A percentile compares a stretch with the other conserved stretches of the same genome.
Conservation (phyloP, 2,797 vertebrate species). For the Allobates femoralis region DNA sequence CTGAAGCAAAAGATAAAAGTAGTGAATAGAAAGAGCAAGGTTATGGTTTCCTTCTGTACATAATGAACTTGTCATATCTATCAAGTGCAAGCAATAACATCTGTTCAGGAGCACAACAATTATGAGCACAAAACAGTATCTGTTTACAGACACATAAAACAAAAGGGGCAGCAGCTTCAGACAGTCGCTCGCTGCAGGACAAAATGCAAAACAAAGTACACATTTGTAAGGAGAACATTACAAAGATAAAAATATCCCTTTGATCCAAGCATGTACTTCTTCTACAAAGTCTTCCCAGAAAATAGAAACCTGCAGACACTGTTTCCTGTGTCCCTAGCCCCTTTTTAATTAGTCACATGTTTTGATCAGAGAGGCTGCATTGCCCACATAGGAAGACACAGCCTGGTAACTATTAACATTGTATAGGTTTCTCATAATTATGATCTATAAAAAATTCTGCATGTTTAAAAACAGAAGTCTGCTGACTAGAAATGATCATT, state of each 20-base stretch:
- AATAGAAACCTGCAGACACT: not conserved
- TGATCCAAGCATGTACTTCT: conserved; percentile 10
- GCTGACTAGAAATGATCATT: not conserved
- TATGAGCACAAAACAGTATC: conserved; percentile 66
- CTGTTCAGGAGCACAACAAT: conserved; percentile 68
- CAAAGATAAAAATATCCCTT: conserved; percentile 65
- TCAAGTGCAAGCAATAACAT: conserved; percentile 65
- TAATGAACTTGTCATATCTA: conserved; percentile 66
- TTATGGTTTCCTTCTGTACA: not conserved
- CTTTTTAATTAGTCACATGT: not conserved
- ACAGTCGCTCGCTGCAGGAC: conserved; percentile 68
- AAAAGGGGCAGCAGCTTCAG: conserved; percentile 65
- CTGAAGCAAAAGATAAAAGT: not conserved
- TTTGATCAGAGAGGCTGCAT: not conserved
- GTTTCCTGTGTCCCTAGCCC: not conserved
- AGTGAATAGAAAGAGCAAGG: not conserved
- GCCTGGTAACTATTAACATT: not conserved
- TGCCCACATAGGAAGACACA: not conserved
- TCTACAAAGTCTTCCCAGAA: not conserved
- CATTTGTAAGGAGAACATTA: conserved; percentile 66
- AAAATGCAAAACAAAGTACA: conserved; percentile 63
- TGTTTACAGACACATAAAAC: conserved; percentile 54
- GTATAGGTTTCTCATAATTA: not conserved
- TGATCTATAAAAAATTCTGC: not conserved
- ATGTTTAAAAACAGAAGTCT: not conserved